Base-by-base conservation (phyloP, 2,113 vertebrate genomes). In the Chlamydotis undulata region DNA sequence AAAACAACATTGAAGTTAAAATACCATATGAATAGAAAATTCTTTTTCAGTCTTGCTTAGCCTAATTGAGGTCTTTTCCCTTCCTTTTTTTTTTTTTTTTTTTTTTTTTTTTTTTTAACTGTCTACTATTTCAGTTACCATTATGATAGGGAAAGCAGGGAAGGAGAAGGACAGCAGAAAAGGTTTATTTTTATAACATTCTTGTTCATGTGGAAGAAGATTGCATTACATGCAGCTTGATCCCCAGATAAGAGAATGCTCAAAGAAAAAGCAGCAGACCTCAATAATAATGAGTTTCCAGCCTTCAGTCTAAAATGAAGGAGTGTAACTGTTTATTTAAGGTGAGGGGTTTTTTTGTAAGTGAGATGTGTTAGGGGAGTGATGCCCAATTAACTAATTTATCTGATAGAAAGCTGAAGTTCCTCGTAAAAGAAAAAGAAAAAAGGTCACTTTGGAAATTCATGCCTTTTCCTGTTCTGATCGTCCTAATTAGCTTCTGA, bases 131-230 rank as follows among this genome's bases (percentile, higher is more conserved):
- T 91, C 90, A 85, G 11, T 92, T 94, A 35, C 14, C 39, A 61
- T 67, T 28, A 63, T 73, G 15, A 4, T 57, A 70, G 10, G 9
- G 6, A 83, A 89, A 49, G 4, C 12, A 55, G 73, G 12, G 39
- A 70, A 57, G 39, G 55, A 70, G 53, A 47, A 23, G 4, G 63
- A 37, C 14, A 67, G 19, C 64, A 94, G 28, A 75, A 59, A 67
- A 89, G 45, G 73, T 91, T 97, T 97, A 94, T 95, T 95, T 97
- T 96, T 90, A 90, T 82, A 92, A 67, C 71, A 76, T 95, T 91
- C 50, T 52, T 89, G 59, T 83, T 85, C 76, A 60, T 83, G 77
- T 95, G 87, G 75, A 95, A 87, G n/a, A 88, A 74, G 89, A 90
- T 92, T 96, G 47, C 53, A 47, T 96, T 94, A 75, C 97, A 95